Evolutionary conservation across 2,888 invertebrate species (phyloP), one percentile per base, ranked within the genome.

Genomic region (Drosophila emarginata): DNA sequence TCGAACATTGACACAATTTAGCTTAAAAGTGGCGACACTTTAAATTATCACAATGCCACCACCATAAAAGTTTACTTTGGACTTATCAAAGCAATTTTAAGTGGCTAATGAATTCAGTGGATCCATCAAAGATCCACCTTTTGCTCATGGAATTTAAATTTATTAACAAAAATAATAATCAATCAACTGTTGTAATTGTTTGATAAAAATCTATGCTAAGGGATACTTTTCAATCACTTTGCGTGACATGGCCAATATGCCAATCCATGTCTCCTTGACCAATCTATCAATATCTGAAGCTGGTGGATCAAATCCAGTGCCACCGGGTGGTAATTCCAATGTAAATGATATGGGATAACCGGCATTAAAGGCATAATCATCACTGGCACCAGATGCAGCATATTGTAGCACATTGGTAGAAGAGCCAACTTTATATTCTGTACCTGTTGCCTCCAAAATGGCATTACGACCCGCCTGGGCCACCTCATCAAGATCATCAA

Each of bases 311-410:
- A 95, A 95, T 0, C 93, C 80, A 0, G 4, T 4, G 0, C 78
- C 68, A 11, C 94, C 93, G 28, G 93, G 93, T 0, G 95, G 94
- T 56, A 95, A 83, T 86, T 95, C 95, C 74, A 94, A 92, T 1
- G 95, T 95, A 6, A 84, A 79, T 4, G 88, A 75, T 54, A 83
- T 86, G 11, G 80, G 77, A 45, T 74, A 87, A 0, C 83, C 88
- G 1, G 71, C 72, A 61, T 67, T 93, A 88, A 94, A 93, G 2
- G 94, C 94, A 89, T 94, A 95, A 79, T 95, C 95, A 80, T 94
- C 87, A 71, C 94, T 93, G 6, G 94, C 94, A 0, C 95, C 95
- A 23, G 90, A 83, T 0, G 94, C 93, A 0, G 90, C 84, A 73
- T 94, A 94, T 61, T 32, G 7, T 0, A 92, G 90, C 0, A 85